Evolutionary conservation across 2,113 vertebrate genomes (phyloP), one percentile per base, ranked within the genome.

Genomic region (Myocastor coypus): DNA sequence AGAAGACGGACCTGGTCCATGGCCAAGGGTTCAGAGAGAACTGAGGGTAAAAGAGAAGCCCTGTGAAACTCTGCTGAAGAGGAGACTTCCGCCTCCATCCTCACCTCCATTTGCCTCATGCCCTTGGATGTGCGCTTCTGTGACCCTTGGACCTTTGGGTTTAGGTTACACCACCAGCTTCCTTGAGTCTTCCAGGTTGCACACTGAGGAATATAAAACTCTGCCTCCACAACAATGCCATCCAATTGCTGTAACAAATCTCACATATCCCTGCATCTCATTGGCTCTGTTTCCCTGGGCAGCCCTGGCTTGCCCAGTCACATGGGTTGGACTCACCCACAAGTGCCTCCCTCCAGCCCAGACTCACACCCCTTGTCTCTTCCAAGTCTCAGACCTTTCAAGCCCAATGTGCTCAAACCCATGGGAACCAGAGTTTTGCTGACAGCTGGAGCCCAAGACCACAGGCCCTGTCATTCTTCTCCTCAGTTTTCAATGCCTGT

Each of bases 391-490:
- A 11, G 93, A 59, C 50, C 24, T 50, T 11, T 52, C 73, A 12
- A 26, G 14, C 32, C 3, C 5, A 28, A 52, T 63, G 16, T n/a
- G 1, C 10, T 50, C 26, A 59, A 40, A 69, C 34, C 37, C 13
- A 46, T 10, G 12, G 26, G 9, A 52, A 14, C 1, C 2, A 1
- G 68, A 4, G 8, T 12, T 80, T 26, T 42, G 14, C 28, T 26
- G 71, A 42, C 24, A 75, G 71, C 24, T 26, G 71, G 30, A 50
- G 42, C 42, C 75, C 42, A 50, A 32, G 75, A 32, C 26, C 5
- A 78, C 6, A 0, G 0, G 9, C 68, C 5, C 17, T 59, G 46
- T 17, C 6, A 1, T 46, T 30, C 28, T 46, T 30, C 28, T 32
- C 42, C n/a, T 28, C 26, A 50, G 16, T 3, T 61, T 32, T 52